phyloP scores from a whole-genome alignment of 2,888 invertebrate species.

The Clistopyga incitator region DNA sequence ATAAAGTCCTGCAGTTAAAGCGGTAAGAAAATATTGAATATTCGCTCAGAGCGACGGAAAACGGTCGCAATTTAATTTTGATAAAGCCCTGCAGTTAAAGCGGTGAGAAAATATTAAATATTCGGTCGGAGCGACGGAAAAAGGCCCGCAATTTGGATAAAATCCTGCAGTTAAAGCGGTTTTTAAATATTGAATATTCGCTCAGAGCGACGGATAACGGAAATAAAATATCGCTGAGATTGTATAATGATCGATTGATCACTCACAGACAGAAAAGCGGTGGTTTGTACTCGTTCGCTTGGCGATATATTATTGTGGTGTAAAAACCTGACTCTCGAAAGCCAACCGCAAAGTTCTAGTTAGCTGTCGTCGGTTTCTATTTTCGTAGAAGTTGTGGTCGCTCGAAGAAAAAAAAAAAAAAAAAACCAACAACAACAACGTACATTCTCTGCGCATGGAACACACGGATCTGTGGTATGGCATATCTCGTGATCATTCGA shows the following conservation, averaged over 20 bases:
- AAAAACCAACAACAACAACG: no score
- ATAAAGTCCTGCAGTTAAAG: constrained; percentile 4
- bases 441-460: not conserved
- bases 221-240: constrained; percentile 1
- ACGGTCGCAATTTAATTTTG: constrained; percentile 7
- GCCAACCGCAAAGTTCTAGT: constrained; percentile 62
- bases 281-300: constrained; percentile 34
- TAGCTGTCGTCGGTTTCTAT: constrained; percentile 42
- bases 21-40: constrained; percentile 7
- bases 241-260: not conserved
- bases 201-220: not conserved
- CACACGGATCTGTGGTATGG: constrained; percentile 21
- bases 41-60: not conserved
- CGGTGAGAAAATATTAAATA: constrained; percentile 4
- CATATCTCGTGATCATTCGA: constrained; percentile 36
- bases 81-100: constrained; percentile 4
- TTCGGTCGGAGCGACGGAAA: not conserved
- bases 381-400: constrained; percentile 53
- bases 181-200: not conserved
- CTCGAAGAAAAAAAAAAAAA: constrained; percentile 37
- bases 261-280: not conserved
- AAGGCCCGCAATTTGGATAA: constrained; percentile 29
- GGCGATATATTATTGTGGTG: constrained; percentile 33
- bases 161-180: not conserved
- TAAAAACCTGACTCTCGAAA: constrained; percentile 39